Evolutionary conservation across 2,797 vertebrate species (phyloP).

Genomic region (Somateria mollissima): DNA sequence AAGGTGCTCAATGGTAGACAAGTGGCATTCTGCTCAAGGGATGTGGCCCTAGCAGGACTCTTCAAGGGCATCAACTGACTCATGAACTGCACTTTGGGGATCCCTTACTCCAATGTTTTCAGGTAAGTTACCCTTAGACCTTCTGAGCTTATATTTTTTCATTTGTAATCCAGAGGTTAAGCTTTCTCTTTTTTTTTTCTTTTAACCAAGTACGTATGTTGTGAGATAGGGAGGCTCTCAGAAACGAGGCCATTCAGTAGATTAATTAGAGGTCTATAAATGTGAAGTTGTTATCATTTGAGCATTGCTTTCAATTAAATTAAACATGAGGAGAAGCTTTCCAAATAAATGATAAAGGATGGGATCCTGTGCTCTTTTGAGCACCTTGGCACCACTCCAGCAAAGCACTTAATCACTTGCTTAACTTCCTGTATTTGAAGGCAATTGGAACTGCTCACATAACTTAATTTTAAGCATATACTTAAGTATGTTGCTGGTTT

Average conservation of each 20-base stretch:
- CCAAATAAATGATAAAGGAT: constrained; percentile 52
- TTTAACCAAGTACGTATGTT: constrained; percentile 13
- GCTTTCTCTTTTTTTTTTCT: background rate
- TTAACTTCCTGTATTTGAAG: constrained; percentile 57
- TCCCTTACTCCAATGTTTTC: background rate
- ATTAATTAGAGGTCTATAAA: constrained; percentile 63
- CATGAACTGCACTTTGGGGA: background rate
- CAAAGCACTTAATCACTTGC: constrained; percentile 60
- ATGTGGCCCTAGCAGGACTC: background rate
- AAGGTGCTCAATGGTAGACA: background rate
- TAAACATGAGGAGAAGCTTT: constrained; percentile 56
- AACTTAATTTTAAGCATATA: constrained; percentile 41
- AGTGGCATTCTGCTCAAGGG: background rate
- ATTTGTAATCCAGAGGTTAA: background rate
- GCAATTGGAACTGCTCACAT: constrained; percentile 16
- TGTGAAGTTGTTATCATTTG: constrained; percentile 61
- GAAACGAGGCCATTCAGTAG: constrained; percentile 32
- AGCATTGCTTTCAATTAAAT: constrained; percentile 69
- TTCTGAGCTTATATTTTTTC: background rate
- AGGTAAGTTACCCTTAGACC: background rate
- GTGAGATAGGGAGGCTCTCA: background rate
- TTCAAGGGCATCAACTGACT: background rate
- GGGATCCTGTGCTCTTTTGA: constrained; percentile 43
- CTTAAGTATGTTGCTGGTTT: constrained; percentile 12
- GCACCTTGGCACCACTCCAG: constrained; percentile 50